Evolutionary conservation across 2,797 vertebrate genomes (phyloP).

Genomic region (Rhyacichthys aspro): DNA sequence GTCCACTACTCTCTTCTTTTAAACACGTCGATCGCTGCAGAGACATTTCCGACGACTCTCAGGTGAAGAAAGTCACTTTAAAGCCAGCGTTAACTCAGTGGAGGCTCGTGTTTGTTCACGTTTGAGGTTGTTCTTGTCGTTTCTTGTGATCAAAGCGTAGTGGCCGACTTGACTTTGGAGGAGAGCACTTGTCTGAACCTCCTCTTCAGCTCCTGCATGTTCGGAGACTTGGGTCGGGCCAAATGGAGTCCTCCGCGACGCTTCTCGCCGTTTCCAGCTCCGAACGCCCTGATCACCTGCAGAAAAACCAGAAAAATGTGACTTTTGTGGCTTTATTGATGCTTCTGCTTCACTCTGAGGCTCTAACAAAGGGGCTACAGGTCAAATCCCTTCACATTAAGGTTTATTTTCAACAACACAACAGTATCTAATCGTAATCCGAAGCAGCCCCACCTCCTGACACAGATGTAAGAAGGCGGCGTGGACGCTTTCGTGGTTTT

Average conservation of each 20-base stretch:
- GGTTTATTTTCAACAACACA: too few relatives aligned
- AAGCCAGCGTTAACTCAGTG: background rate
- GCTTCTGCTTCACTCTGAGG: too few relatives aligned
- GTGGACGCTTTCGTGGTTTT: conserved; percentile 88
- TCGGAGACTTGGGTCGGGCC: conserved; percentile 90
- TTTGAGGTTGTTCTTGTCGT: background rate
- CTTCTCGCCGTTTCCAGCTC: conserved; percentile 90
- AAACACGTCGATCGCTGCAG: conserved; percentile 26
- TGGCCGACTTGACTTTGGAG: conserved; percentile 88
- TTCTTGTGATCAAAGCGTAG: conserved; percentile 70
- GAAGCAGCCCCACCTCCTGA: conserved; percentile 78
- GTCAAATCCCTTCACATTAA: too few relatives aligned
- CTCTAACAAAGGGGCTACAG: too few relatives aligned
- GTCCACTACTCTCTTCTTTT: conserved; percentile 11
- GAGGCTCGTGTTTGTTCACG: background rate
- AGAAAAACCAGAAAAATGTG: too few relatives aligned
- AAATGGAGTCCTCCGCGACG: conserved; percentile 89
- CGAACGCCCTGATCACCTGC: conserved; percentile 83
- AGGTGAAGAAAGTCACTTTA: background rate
- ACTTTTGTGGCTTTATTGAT: too few relatives aligned
- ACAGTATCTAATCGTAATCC: background rate
- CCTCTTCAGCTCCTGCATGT: conserved; percentile 96
- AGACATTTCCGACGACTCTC: conserved; percentile 8
- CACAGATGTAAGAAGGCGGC: conserved; percentile 90
- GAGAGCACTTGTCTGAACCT: conserved; percentile 92